A percentile compares a stretch with the other conserved stretches of the same genome.
These are phyloP conservation scores for Trachelipus rathkii DNA, from an alignment of 1,140 invertebrate species.

Conservation along the genomic window DNA sequence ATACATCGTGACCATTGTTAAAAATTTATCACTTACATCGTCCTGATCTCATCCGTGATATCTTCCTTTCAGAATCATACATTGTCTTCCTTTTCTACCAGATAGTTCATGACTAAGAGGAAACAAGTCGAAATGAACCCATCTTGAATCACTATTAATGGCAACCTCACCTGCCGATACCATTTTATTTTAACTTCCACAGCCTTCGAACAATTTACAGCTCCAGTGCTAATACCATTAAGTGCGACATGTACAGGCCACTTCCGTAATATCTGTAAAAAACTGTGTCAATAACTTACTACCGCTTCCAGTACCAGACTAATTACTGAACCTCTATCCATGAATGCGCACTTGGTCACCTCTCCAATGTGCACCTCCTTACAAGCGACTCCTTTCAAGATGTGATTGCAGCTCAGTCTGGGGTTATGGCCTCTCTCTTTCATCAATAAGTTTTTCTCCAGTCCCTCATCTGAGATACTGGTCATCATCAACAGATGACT, in stretches of 20 bases:
- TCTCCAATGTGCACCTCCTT: neutral
- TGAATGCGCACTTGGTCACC: neutral
- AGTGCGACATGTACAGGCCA: neutral
- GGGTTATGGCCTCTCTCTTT: neutral
- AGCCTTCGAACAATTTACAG: neutral
- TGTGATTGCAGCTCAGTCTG: neutral
- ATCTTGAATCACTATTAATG: neutral
- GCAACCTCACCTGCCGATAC: neutral
- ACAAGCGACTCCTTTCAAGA: neutral
- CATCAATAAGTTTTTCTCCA: neutral
- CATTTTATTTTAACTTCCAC: neutral
- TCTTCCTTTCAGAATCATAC: too few species aligned
- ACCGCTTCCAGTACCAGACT: neutral
- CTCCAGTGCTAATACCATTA: neutral
- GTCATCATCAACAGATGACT: too few species aligned
- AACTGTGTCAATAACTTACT: neutral
- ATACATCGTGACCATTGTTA: too few species aligned
- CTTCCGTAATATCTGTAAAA: neutral
- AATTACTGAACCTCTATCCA: neutral
- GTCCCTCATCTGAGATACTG: too few species aligned
- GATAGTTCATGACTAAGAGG: neutral
- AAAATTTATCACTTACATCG: too few species aligned
- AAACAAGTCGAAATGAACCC: neutral
- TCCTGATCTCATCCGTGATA: too few species aligned
- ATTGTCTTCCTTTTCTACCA: too few species aligned